A percentile compares a stretch with the other conserved stretches of the same genome.
Evolutionary conservation across 2,888 invertebrate genomes (phyloP).

Genomic region (Aphelenchoides bicaudatus): DNA sequence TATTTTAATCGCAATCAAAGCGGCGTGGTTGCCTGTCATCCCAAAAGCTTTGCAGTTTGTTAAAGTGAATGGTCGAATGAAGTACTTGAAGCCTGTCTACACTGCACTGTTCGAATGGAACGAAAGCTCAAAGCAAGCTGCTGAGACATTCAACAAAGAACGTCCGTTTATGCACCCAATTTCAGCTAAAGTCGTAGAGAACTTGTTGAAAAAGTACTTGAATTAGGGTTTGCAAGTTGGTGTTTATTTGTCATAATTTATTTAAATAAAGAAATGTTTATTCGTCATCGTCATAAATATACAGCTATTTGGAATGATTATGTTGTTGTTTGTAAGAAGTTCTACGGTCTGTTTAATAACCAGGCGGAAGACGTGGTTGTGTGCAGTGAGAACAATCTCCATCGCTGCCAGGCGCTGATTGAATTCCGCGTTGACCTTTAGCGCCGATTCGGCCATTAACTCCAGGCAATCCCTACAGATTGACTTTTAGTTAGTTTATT

Average conservation of each 20-base stretch:
- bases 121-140: constrained; percentile 37
- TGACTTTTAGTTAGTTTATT: no score
- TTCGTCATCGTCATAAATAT: no score
- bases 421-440: constrained; percentile 18
- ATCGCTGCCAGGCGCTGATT: constrained; percentile 6
- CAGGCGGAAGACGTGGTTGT: constrained; percentile 28
- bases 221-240: no score
- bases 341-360: constrained; percentile 24
- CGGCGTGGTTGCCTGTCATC: constrained; percentile 71
- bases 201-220: no score
- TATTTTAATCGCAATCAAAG: constrained; percentile 66
- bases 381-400: constrained; percentile 7
- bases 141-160: constrained; percentile 45
- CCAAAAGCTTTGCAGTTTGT: constrained; percentile 73
- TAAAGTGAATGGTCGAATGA: constrained; percentile 82
- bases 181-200: no score
- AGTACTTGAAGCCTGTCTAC: constrained; percentile 82
- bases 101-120: constrained; percentile 52
- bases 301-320: no score
- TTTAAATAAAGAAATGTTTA: no score
- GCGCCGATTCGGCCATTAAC: constrained; percentile 20
- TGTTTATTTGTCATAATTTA: no score
- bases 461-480: neutral
- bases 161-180: constrained; percentile 53
- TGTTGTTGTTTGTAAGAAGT: no score